Percentiles rank a stretch among this genome's conserved stretches.
Conservation (phyloP, 2,797 vertebrate species). For the Podarcis siculus region DNA sequence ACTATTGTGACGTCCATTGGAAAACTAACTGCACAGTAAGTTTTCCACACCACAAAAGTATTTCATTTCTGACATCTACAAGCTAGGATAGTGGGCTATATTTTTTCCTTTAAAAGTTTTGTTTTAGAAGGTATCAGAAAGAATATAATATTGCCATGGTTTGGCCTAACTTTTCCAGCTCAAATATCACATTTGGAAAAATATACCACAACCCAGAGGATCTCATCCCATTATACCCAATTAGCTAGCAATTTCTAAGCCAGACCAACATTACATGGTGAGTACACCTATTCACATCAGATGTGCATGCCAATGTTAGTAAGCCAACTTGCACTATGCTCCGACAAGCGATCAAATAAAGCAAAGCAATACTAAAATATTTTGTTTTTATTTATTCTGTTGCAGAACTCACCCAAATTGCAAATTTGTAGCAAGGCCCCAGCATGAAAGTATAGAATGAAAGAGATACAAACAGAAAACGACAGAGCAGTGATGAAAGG, state of each 20-base stretch:
- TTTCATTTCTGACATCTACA: not conserved
- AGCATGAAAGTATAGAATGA: slow-evolving; percentile 84
- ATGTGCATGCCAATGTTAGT: slow-evolving; percentile 62
- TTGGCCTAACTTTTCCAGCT: not conserved
- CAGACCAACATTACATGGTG: slow-evolving; percentile 1
- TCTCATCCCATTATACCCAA: not conserved
- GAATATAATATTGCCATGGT: not conserved
- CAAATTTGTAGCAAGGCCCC: slow-evolving; percentile 94
- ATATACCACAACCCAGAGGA: not conserved
- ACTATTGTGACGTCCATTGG: not conserved
- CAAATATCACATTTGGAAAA: not conserved
- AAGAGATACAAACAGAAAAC: slow-evolving; percentile 84
- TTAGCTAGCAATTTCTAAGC: not conserved
- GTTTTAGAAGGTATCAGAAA: not conserved
- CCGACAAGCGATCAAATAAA: slow-evolving; percentile 77
- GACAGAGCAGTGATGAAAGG: slow-evolving; percentile 82
- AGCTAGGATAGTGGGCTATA: not conserved
- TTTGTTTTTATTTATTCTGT: slow-evolving; percentile 66
- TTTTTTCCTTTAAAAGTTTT: not conserved
- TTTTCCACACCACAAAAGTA: not conserved
- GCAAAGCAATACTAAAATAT: slow-evolving; percentile 67
- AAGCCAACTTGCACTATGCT: slow-evolving; percentile 63
- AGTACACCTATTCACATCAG: slow-evolving; percentile 61
- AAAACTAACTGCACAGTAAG: not conserved
- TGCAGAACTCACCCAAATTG: slow-evolving; percentile 92